Conservation (phyloP, 2,113 vertebrate genomes). For the Mus spicilegus region DNA sequence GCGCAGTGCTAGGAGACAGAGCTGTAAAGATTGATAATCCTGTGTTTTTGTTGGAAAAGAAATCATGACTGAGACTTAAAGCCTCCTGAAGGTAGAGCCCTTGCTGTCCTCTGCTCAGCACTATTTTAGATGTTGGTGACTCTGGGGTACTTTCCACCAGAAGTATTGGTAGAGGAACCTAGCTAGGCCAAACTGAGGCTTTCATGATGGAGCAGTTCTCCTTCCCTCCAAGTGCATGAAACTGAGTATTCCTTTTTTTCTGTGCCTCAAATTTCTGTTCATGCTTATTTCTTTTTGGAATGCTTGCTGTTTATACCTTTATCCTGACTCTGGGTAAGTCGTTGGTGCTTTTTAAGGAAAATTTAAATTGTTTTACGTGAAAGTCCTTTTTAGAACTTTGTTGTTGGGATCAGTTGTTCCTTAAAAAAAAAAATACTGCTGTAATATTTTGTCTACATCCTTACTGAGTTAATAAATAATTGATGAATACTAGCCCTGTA, state of each 20-base stretch:
- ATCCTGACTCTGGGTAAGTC: neutral
- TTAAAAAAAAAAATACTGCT: neutral
- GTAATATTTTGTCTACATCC: neutral
- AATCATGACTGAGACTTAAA: neutral
- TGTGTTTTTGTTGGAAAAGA: conserved; percentile 39
- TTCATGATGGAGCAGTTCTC: neutral
- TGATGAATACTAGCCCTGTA: neutral
- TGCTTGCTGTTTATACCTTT: neutral
- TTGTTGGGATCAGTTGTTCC: neutral
- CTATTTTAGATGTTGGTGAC: neutral
- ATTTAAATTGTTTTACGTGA: neutral
- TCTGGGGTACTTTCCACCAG: neutral
- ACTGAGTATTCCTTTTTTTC: neutral
- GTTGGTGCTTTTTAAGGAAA: neutral
- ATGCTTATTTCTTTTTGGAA: neutral
- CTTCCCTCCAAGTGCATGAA: neutral
- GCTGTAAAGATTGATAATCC: neutral
- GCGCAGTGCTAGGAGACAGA: neutral
- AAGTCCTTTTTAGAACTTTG: conserved; percentile 26
- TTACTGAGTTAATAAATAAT: conserved; percentile 8
- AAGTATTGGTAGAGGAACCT: neutral
- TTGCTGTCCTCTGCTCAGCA: neutral
- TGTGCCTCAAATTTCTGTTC: neutral
- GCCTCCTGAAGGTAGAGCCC: neutral
- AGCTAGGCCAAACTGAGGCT: neutral